Evolutionary conservation across 2,888 invertebrate genomes (phyloP), one percentile per base, ranked within the genome.

Genomic region (Julus scanicus): DNA sequence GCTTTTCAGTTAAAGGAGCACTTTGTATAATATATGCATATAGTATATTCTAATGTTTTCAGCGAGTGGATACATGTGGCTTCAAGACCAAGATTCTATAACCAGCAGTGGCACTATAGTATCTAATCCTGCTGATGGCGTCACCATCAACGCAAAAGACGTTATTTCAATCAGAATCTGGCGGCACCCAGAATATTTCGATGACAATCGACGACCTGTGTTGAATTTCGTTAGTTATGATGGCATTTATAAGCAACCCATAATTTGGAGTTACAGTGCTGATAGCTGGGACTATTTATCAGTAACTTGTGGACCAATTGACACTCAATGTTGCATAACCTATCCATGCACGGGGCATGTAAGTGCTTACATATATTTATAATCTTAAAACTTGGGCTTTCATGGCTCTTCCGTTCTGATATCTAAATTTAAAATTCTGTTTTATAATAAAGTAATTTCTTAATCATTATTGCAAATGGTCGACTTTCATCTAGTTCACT

Each of bases 61-160:
- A 84, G 84, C 44, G 37, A 44, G 84, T n/a, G 44, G n/a, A 39
- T 84, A 84, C 39, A 8, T 84, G 37, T 84, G 84, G 84, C 9
- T 84, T 37, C 84, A 84, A 37, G 37, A 8, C 37, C 15, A 84
- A 13, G 15, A 84, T 8, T 2, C 17, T 15, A 11, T 13, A 84
- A 37, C 39, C 4, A 37, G 11, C 8, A 17, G 6, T 15, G 84
- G 37, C 15, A 17, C 37, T 6, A 37, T 84, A 39, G 17, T 15
- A 83, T 83, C 83, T 11, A 37, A 1, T 11, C 37, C 83, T 11
- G 57, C 57, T 15, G 15, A 57, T 57, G 57, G 57, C 11, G 83
- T 83, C 13, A 83, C 83, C 40, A 83, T 83, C 37, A 5, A 83
- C 83, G 11, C n/a, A 37, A 83, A 20, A 15, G 83, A 83, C 29